A percentile compares a stretch with the other conserved stretches of the same genome.
phyloP scores from a whole-genome alignment of 2,797 vertebrate species.

The Mus spretus region DNA sequence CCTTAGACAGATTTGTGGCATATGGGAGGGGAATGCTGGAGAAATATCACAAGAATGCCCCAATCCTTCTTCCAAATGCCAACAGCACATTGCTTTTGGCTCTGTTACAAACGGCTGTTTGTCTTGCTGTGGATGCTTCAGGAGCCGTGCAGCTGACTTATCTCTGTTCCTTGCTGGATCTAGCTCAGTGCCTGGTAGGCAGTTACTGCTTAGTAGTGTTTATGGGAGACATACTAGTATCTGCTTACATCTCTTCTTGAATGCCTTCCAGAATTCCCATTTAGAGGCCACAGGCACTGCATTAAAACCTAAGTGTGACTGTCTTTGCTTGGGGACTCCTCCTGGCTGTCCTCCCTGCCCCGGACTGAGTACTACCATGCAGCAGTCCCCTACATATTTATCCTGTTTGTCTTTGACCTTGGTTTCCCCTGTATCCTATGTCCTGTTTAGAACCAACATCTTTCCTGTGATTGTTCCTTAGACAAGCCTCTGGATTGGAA shows the following conservation, averaged over 20 bases:
- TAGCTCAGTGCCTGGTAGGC: not conserved
- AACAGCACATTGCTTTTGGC: not conserved
- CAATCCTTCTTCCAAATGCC: not conserved
- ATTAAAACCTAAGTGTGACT: not conserved
- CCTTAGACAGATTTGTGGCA: not conserved
- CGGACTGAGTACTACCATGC: accelerated
- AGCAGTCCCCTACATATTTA: not conserved
- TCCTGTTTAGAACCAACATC: not conserved
- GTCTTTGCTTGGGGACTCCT: not conserved
- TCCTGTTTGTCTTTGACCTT: not conserved
- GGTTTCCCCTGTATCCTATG: not conserved
- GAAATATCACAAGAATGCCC: not conserved
- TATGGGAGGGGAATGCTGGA: not conserved
- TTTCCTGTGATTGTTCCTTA: not conserved
- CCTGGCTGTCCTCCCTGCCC: not conserved
- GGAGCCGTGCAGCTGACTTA: not conserved
- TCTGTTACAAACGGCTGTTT: not conserved
- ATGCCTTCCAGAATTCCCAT: not conserved
- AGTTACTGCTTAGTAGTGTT: not conserved
- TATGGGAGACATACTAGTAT: conserved; percentile 22
- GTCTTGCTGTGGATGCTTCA: not conserved
- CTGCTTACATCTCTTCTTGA: conserved; percentile 3
- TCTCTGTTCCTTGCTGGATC: not conserved
- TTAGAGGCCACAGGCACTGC: not conserved
- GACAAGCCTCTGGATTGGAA: not conserved